Percentiles rank a stretch among this genome's conserved stretches.
Evolutionary conservation across 2,888 invertebrate genomes (phyloP).

Genomic region (Polylopha cassiicola): DNA sequence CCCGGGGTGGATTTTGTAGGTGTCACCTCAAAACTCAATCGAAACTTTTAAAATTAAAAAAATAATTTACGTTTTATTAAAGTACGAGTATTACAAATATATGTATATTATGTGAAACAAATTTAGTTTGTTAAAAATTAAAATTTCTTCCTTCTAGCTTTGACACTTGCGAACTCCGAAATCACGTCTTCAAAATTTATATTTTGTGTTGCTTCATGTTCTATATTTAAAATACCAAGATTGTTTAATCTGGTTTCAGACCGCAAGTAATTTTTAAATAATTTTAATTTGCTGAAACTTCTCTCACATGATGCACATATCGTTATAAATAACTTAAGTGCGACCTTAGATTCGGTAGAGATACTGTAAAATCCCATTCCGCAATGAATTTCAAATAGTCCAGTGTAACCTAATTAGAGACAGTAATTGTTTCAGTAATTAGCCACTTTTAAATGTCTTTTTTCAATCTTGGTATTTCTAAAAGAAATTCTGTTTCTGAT

Average conservation of each 20-base stretch:
- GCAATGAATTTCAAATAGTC: too few relatives aligned
- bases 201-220: conserved; percentile 5
- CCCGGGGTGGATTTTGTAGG: neutral
- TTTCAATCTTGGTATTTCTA: conserved; percentile 16
- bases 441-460: conserved; percentile 19
- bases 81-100: neutral
- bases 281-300: neutral
- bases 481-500: conserved; percentile 13
- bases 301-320: too few relatives aligned
- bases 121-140: neutral
- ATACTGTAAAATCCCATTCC: too few relatives aligned
- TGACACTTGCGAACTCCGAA: conserved; percentile 8
- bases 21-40: neutral
- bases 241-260: conserved; percentile 5
- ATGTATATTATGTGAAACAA: neutral
- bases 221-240: conserved; percentile 1
- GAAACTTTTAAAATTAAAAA: neutral
- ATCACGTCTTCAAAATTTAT: conserved; percentile 9
- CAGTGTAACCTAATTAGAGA: conserved; percentile 10
- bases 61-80: too few relatives aligned
- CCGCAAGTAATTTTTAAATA: conserved; percentile 4
- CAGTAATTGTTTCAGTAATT: conserved; percentile 14
- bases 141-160: neutral
- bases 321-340: too few relatives aligned
- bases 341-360: too few relatives aligned